Percentiles rank a stretch among this genome's conserved stretches.
phyloP scores from a whole-genome alignment of 2,797 vertebrate genomes.

The Dicrostonyx torquatus region DNA sequence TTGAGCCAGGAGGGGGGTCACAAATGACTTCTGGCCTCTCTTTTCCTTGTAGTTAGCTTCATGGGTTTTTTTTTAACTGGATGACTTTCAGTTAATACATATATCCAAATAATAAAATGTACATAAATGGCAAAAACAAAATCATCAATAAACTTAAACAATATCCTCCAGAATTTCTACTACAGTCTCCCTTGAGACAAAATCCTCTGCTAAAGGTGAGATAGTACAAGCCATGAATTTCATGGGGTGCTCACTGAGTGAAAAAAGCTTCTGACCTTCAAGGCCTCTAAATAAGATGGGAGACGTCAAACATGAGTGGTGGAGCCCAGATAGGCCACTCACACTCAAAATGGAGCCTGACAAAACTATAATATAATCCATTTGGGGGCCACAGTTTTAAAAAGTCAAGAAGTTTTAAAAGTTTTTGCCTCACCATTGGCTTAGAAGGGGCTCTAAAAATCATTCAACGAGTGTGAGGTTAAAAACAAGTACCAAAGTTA shows the following conservation, averaged over 20 bases:
- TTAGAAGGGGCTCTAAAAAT: not conserved
- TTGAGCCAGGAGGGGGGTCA: not conserved
- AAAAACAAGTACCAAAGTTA: constrained; percentile 11
- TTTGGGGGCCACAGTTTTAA: not conserved
- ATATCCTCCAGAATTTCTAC: not conserved
- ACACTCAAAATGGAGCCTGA: not conserved
- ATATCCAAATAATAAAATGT: not conserved
- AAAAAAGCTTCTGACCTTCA: not conserved
- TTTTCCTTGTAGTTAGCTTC: not conserved
- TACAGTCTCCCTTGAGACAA: not conserved
- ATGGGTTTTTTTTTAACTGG: constrained; percentile 3
- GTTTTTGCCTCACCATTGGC: not conserved
- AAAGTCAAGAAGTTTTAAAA: not conserved
- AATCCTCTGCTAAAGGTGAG: not conserved
- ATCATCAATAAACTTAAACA: not conserved
- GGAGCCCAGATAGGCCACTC: not conserved
- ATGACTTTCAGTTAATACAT: not conserved
- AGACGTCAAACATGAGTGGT: accelerated
- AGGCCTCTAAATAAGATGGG: too few species aligned
- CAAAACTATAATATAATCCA: not conserved
- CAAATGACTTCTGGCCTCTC: not conserved
- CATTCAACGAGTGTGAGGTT: not conserved
- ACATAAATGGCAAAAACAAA: constrained; percentile 11
- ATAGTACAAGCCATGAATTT: not conserved
- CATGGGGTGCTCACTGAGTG: not conserved